Evolutionary conservation across 2,113 vertebrate genomes (phyloP), one percentile per base, ranked within the genome.

Genomic region (Sterrhoptilus dennistouni): DNA sequence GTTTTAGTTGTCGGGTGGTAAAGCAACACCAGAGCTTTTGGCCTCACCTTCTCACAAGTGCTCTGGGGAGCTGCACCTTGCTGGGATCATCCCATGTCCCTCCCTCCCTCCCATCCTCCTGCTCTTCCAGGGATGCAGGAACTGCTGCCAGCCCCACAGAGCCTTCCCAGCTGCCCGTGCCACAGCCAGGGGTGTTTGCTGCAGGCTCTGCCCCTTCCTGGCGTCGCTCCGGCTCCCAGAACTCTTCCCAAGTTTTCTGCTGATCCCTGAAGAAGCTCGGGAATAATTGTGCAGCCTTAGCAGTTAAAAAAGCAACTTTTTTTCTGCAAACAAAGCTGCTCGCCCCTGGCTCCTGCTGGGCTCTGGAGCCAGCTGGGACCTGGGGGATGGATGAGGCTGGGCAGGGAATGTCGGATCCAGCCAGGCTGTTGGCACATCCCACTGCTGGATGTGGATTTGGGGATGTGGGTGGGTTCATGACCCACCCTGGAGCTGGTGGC

Each of bases 161-260:
- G 14, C 65, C 12, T 14, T 47, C 80, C 66, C 3, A 3, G 56
- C 70, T 29, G 9, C 68, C 27, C 1, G 17, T 3, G 2, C 16
- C 47, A 9, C 47, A 19, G 36, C 0, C 0, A 23, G 17, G 64
- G 88, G 56, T 0, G 54, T 49, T 87, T 53, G 81, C 64, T 1
- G 35, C 87, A 69, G 77, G 56, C 66, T 95, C 90, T 7, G 17
- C 72, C 5, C 9, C 22, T 69, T 90, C 77, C 50, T 84, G 94
- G 93, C 91, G 35, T 22, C 15, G 1, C 83, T 76, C 53, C 1
- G 50, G 88, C 90, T 89, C 76, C 11, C 76, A 38, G 14, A 68
- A 89, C 83, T 60, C 95, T 87, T 83, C 87, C 81, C 64, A 45
- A 7, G 8, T 96, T 96, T 96, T 91, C 70, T 89, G 95, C 96